These are phyloP conservation scores for Eciton burchellii DNA, from an alignment of 1,140 invertebrate species.

Conservation along the genomic window DNA sequence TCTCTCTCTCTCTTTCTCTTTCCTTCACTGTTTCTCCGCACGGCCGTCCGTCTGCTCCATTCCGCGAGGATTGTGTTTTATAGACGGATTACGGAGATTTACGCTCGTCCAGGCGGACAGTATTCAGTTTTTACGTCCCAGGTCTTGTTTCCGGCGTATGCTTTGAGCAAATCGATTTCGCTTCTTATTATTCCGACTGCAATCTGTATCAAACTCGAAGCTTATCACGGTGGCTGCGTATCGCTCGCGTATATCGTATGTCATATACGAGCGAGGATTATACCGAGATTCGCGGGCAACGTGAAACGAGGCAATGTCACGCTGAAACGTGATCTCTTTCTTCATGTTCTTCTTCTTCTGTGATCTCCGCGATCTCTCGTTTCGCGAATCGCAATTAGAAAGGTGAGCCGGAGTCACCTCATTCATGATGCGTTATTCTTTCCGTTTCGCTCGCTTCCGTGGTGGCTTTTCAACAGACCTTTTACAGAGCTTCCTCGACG, in stretches of 20 bases:
- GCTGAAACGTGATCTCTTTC: not conserved
- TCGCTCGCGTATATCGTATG: conserved; percentile 6
- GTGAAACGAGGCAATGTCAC: not conserved
- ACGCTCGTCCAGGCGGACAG: conserved; percentile 71
- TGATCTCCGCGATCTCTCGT: not conserved
- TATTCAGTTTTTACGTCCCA: conserved; percentile 73
- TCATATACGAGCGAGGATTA: conserved; percentile 15
- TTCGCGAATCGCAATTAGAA: not conserved
- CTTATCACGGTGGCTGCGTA: conserved; percentile 36
- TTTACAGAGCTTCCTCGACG: not conserved
- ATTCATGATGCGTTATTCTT: not conserved
- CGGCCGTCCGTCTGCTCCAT: conserved; percentile 45
- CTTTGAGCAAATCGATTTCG: conserved; percentile 57
- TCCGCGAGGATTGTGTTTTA: conserved; percentile 75
- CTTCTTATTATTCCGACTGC: conserved; percentile 54
- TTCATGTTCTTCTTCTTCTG: too few relatives aligned
- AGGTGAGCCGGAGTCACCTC: not conserved
- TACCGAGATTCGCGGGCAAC: not conserved
- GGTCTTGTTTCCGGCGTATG: conserved; percentile 45
- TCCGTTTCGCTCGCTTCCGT: not conserved
- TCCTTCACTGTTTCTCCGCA: too few relatives aligned
- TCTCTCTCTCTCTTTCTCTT: not conserved
- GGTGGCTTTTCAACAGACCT: not conserved
- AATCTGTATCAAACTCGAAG: conserved; percentile 18
- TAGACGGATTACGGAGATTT: conserved; percentile 79